phyloP scores from a whole-genome alignment of 2,888 invertebrate genomes.

The Nycteola revayana region DNA sequence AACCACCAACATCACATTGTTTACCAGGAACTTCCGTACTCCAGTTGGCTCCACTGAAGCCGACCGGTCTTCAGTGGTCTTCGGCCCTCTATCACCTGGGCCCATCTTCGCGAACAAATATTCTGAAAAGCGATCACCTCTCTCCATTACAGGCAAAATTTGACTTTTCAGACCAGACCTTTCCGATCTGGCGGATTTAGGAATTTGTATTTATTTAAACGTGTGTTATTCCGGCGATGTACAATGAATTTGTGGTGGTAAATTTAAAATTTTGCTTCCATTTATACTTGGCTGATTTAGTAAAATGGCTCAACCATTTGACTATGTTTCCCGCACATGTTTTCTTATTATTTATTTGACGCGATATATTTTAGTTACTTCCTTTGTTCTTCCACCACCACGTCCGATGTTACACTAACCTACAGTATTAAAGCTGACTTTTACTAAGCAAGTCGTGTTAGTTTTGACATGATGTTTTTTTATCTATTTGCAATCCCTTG shows the following conservation, averaged over 20 bases:
- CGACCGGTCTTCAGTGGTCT: constrained; percentile 83
- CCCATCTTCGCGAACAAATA: constrained; percentile 92
- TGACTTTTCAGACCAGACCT: constrained; percentile 48
- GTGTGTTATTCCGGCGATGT: too few relatives aligned
- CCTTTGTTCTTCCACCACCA: constrained; percentile 14
- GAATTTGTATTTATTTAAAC: constrained; percentile 8
- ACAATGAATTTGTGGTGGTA: too few relatives aligned
- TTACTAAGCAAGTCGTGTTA: constrained; percentile 7
- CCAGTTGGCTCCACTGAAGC: constrained; percentile 86
- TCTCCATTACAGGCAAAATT: constrained; percentile 79
- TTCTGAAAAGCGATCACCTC: constrained; percentile 87
- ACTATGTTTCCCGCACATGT: too few relatives aligned
- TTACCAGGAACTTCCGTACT: constrained; percentile 85
- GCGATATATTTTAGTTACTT: constrained; percentile 1
- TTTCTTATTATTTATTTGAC: too few relatives aligned
- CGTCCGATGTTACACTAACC: constrained; percentile 29
- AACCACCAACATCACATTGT: constrained; percentile 89
- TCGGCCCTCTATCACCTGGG: constrained; percentile 83
- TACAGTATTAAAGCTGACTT: constrained; percentile 12
- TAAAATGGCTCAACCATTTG: too few relatives aligned
- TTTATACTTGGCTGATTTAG: too few relatives aligned
- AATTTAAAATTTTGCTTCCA: too few relatives aligned
- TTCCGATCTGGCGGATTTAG: constrained; percentile 33
- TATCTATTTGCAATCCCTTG: constrained; percentile 3
- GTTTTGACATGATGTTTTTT: too few relatives aligned